Conservation (phyloP, 2,113 vertebrate genomes). For the Solenodon paradoxus region DNA sequence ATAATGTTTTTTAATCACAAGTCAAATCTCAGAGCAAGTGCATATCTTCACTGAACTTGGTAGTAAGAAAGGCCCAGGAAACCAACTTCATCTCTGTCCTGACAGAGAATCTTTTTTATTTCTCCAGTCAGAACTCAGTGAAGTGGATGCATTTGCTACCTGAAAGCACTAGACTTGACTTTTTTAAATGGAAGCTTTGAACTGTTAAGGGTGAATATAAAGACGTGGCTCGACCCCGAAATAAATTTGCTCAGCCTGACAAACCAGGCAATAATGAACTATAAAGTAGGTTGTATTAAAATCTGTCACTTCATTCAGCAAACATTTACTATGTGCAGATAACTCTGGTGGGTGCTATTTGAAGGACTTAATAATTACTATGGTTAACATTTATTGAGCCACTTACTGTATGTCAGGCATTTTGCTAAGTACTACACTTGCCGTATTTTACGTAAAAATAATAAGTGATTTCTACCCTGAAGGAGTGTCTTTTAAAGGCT, state of each 20-base stretch:
- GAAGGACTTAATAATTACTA: neutral
- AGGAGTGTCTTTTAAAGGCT: no score
- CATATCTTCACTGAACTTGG: neutral
- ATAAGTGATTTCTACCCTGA: neutral
- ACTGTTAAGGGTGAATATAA: conserved; percentile 16
- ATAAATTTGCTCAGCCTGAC: neutral
- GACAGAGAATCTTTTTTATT: neutral
- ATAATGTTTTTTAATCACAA: conserved; percentile 13
- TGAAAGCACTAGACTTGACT: neutral
- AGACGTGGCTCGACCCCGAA: neutral
- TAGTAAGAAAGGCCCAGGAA: conserved; percentile 14
- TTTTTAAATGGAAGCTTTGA: conserved; percentile 1
- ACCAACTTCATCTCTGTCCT: neutral
- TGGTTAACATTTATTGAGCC: neutral
- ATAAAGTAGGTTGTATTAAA: neutral
- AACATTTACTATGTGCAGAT: neutral
- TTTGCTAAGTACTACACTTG: neutral
- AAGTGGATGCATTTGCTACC: neutral
- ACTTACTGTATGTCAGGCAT: neutral
- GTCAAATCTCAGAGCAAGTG: neutral
- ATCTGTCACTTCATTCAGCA: neutral
- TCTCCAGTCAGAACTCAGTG: neutral
- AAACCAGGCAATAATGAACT: neutral
- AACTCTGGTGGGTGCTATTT: neutral
- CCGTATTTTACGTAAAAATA: neutral